Evolutionary conservation across 2,888 invertebrate genomes (phyloP), one percentile per base, ranked within the genome.

Genomic region (Protodeltote pygarga): DNA sequence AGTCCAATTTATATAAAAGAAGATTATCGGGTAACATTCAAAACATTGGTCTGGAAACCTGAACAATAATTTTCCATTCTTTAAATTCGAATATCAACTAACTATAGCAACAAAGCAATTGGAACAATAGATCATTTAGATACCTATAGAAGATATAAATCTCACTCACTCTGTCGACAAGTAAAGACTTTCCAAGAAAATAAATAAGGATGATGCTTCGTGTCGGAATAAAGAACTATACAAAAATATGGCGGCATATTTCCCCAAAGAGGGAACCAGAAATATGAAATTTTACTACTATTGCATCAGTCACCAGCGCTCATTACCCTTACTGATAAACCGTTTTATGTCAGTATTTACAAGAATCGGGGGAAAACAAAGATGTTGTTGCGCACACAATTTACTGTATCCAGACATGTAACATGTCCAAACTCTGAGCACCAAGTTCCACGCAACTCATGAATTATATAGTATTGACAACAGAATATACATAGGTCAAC

Each of bases 401-500:
- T 42, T 51, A 50, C 46, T 33, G 14, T 20, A 16, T 28, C 23
- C 23, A 34, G 27, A 29, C 35, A 38, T 29, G 28, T 31, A 27
- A 55, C 42, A 31, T 65, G 48, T 35, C 44, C 25, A 24, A 57
- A 50, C 57, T 50, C 32, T 17, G 24, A 62, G 62, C 35, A 52
- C 66, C 46, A 44, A 61, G 40, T 44, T 52, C 52, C 66, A 64
- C 57, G 66, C 66, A 66, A 52, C 52, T 57, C 66, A 52, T 64
- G 62, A 57, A 66, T 64, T 57, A 65, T 64, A 51, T 49, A 64
- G 28, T 55, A 64, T 61, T 64, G 62, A 65, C 65, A 65, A 55
- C 50, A 37, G 39, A 46, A 60, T 29, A n/a, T n/a, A 58, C 47
- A 60, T 32, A 39, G 32, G 45, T 45, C 32, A 31, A 25, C 35